Evolutionary conservation across 2,113 vertebrate species (phyloP).

Genomic region (Bostrychus sinensis): DNA sequence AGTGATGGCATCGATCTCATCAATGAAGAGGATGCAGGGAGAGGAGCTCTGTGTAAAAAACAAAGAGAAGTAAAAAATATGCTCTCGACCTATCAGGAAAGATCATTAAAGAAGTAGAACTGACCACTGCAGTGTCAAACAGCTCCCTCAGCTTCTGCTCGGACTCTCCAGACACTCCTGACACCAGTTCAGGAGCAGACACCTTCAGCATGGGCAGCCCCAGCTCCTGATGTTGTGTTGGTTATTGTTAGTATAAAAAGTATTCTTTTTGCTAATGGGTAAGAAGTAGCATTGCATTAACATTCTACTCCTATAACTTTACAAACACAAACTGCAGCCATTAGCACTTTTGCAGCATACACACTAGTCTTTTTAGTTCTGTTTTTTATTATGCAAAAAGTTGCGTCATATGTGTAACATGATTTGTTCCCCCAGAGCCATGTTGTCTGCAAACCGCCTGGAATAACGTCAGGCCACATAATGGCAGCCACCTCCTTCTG

Average conservation of each 20-base stretch:
- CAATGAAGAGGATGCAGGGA: conserved; percentile 96
- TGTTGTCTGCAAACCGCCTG: too few species aligned
- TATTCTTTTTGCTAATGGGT: not conserved
- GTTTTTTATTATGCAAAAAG: too few species aligned
- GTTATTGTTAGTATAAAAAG: not conserved
- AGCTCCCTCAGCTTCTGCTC: conserved; percentile 94
- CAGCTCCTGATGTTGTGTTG: conserved; percentile 88
- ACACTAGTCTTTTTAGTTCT: too few species aligned
- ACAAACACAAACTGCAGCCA: too few species aligned
- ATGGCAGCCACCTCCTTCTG: too few species aligned
- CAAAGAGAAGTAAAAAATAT: not conserved
- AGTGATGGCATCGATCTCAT: conserved; percentile 96
- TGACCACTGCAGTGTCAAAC: conserved; percentile 92
- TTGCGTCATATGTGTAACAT: too few species aligned
- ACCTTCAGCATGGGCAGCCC: conserved; percentile 91
- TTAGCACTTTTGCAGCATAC: too few species aligned
- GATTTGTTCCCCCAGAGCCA: too few species aligned
- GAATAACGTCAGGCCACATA: too few species aligned
- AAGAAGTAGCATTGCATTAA: too few species aligned
- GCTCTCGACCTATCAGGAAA: too few species aligned
- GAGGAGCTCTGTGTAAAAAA: conserved; percentile 78
- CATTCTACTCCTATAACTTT: too few species aligned
- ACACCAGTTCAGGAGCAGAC: conserved; percentile 95
- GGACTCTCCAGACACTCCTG: conserved; percentile 95
- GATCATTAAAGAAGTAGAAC: conserved; percentile 21